Base-by-base conservation (phyloP, 1,140 invertebrate species). In the Andricus grossulariae region DNA sequence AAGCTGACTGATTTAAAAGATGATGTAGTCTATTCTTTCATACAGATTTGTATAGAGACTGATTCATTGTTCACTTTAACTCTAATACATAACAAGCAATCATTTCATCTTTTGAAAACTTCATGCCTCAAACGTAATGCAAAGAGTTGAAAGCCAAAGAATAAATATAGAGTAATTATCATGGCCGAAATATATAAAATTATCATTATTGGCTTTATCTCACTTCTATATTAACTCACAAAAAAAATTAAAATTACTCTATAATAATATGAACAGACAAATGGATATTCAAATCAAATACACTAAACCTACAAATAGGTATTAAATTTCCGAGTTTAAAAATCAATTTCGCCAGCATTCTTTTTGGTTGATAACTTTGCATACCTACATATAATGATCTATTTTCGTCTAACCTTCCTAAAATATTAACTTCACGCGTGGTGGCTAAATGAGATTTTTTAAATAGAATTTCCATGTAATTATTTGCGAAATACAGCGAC, bases 351-450 rank as follows among this genome's bases (percentile, higher is more conserved):
- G 57, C 32, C 32, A 3, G 32, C 32, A 32, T 39, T 39, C 25
- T 66, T 45, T 39, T 7, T 39, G 15, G n/a, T 39, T n/a, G 5
- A 13, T 25, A 10, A 60, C 57, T 39, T 66, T 4, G 60, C 32
- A 32, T 39, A 32, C 25, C 25, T 32, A 39, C 45, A 66, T 39
- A 6, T 66, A 39, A 39, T 66, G 16, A 66, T 66, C 32, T 66
- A 66, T n/a, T 66, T 32, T 66, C 10, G n/a, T 66, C n/a, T 66
- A 66, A 66, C 60, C 39, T 16, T n/a, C 13, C n/a, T 45, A 45
- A 66, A 39, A 66, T 39, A n/a, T 45, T 66, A 66, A 45, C 60
- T 39, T 66, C n/a, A 66, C 60, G 32, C 60, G 25, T 66, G 60
- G 60, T 11, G 60, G 15, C 60, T 66, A 39, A 66, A 66, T 39